Base-by-base conservation (phyloP, 1,140 invertebrate genomes). In the Aphaenogaster rudis region DNA sequence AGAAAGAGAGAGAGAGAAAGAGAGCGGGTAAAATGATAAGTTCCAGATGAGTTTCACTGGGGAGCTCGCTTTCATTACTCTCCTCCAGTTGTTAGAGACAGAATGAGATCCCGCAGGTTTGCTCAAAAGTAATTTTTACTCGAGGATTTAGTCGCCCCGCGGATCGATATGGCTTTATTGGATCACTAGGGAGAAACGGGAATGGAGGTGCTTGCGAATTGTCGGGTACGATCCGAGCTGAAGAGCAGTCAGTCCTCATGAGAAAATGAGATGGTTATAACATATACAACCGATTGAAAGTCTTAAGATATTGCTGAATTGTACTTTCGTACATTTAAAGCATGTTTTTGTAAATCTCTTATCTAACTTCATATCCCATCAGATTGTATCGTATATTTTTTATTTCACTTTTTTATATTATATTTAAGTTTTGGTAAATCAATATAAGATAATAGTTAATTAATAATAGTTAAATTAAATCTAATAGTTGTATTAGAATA, bases 11-110 rank as follows among this genome's bases (percentile, higher is more conserved):
- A 71, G 21, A 72, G 45, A 52, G 21, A 39, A 17, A 84, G 52
- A 45, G 28, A 50, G 8, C 17, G 48, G 80, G 39, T 45, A 39
- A 86, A 86, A 86, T 50, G 82, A 78, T 86, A 79, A 86, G 82
- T 86, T 79, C 36, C 36, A 66, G 50, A 86, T 64, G 50, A 79
- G 63, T 86, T 86, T 78, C 21, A 64, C 48, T 42, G 61, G 48
- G 21, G 36, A 54, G 39, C 82, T 80, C 74, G 61, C 74, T 86
- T 86, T 86, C 74, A 86, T 81, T 79, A 80, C 61, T 86, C 48
- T 85, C 42, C 21, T 45, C 48, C 72, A 69, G 66, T 69, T 69
- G 66, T 69, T 33, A 80, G 45, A 77, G 28, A 66, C 50, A 71
- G 21, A 81, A 89, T 57, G 42, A 42, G 11, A 42, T 52, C n/a